These are phyloP conservation scores for Trachythela sp. DNA, from an alignment of 64 coral and sea anemone species.

Conservation along the genomic window DNA sequence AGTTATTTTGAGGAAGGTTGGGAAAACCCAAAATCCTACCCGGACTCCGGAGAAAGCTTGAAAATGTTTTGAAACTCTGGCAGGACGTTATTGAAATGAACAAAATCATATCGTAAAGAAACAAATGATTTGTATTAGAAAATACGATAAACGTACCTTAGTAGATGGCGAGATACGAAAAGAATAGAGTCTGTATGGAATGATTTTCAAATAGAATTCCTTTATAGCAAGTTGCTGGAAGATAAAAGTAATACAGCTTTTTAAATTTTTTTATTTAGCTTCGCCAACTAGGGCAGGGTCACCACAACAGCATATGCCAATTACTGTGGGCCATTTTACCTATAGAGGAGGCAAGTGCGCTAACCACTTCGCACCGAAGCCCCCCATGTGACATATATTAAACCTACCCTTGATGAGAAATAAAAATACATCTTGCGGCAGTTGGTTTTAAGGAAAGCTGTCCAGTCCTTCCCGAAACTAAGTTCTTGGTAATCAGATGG, in stretches of 20 bases:
- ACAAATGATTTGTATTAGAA: no score
- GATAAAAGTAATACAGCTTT: conserved; percentile 15
- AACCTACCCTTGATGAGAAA: conserved; percentile 73
- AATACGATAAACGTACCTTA: conserved; percentile 49
- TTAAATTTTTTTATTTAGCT: neutral
- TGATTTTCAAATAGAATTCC: conserved; percentile 85
- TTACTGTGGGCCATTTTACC: no score
- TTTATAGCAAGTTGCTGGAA: conserved; percentile 77
- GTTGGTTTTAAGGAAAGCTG: conserved; percentile 28
- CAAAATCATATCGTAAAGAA: neutral
- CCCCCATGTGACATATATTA: no score
- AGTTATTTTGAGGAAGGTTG: no score
- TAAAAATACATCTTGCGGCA: conserved; percentile 79
- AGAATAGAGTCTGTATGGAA: conserved; percentile 70
- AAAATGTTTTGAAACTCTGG: no score
- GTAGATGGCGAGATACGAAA: conserved; percentile 78
- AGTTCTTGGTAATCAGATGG: neutral
- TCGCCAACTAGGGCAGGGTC: no score
- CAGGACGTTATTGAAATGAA: no score
- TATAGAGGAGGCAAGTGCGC: neutral
- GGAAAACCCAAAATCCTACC: no score
- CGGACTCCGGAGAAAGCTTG: no score
- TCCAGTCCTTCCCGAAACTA: neutral
- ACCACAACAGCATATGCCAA: no score
- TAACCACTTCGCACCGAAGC: neutral